Conservation (phyloP, 2,888 invertebrate genomes). For the Synergus itoensis region DNA sequence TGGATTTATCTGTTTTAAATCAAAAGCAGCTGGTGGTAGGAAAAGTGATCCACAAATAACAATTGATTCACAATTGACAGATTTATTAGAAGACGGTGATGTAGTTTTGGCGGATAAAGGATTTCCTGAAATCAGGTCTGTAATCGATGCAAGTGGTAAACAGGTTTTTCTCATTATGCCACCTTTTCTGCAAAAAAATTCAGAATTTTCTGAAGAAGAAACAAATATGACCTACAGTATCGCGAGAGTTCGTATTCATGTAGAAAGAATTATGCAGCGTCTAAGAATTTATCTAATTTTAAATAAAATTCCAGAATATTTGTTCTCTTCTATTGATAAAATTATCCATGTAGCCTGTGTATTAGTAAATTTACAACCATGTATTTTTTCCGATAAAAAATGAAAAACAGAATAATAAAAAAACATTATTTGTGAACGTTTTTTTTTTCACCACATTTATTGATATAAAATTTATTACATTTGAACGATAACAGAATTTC, state of each 20-base stretch:
- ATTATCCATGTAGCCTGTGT: slow-evolving; percentile 50
- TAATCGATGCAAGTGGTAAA: slow-evolving; percentile 45
- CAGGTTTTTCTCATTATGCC: slow-evolving; percentile 49
- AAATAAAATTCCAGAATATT: slow-evolving; percentile 40
- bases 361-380: slow-evolving; percentile 52
- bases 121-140: slow-evolving; percentile 50
- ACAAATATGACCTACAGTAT: slow-evolving; percentile 48
- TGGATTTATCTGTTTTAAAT: slow-evolving; percentile 54
- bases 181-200: slow-evolving; percentile 46
- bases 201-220: slow-evolving; percentile 47
- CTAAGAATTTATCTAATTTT: slow-evolving; percentile 47
- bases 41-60: slow-evolving; percentile 49
- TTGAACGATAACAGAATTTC: not conserved
- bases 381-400: not conserved
- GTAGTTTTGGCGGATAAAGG: slow-evolving; percentile 55
- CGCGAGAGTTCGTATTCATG: slow-evolving; percentile 48
- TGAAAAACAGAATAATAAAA: not conserved
- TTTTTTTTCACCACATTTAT: not conserved
- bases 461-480: not conserved
- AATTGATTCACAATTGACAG: slow-evolving; percentile 46
- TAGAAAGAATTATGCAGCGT: slow-evolving; percentile 51
- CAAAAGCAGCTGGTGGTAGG: slow-evolving; percentile 48
- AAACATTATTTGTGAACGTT: not conserved
- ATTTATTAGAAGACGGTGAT: slow-evolving; percentile 51
- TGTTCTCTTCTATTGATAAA: slow-evolving; percentile 45